Base-by-base conservation (phyloP, 2,113 vertebrate genomes). In the Trinectes maculatus region DNA sequence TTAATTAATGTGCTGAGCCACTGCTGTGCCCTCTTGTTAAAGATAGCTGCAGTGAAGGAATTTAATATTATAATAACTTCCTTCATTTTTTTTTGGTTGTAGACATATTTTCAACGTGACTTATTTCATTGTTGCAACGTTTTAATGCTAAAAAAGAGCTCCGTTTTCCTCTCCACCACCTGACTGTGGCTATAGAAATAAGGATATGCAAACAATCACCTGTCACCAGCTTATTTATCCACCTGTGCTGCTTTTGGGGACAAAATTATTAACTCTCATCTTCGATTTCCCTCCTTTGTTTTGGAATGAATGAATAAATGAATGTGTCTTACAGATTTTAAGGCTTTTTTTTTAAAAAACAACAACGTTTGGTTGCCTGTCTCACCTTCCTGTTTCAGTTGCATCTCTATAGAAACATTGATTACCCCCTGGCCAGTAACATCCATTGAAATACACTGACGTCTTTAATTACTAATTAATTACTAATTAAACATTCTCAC, bases 1-100 rank as follows among this genome's bases (percentile, higher is more conserved):
- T 73, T 87, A 86, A 90, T 91, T 90, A 81, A 77, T 81, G 68
- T 65, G 55, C 75, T 66, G 51, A 79, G 67, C 61, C 37, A 26
- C 64, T 68, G 25, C 61, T 48, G 34, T 53, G 16, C 43, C 62
- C 64, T 40, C 48, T 24, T 54, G 46, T 70, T 80, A 64, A 43
- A 78, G 55, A 69, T 37, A 60, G 37, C 47, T 59, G 40, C 48
- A 49, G 28, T 59, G 46, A n/a, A 72, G 40, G 28, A 47, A 29
- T 58, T 71, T 40, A 33, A 53, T 39, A 57, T 43, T 52, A 11
- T 15, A 31, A 31, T 51, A 28, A 21, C 9, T 10, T 21, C 1
- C 19, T 10, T 9, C 21, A 18, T 40, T 16, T 6, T 36, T 36
- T 4, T 36, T 13, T 36, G 46, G 54, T 22, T 29, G 26, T 44